Conservation (phyloP, 1,140 invertebrate species). For the Philaenus spumarius region DNA sequence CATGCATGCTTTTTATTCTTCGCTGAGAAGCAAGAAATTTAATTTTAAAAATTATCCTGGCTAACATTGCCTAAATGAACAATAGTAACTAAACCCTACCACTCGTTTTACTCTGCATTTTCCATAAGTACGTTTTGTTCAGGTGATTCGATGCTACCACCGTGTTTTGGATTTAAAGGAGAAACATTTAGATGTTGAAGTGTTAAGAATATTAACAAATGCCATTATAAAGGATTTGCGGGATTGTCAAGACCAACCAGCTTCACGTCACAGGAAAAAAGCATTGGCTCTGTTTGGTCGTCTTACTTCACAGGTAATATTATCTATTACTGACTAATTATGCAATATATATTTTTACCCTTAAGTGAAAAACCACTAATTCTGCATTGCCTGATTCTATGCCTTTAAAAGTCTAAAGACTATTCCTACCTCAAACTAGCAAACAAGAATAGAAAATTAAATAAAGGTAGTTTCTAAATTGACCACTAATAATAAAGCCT, state of each 20-base stretch:
- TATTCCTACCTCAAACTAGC: no score
- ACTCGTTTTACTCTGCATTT: conserved; percentile 10
- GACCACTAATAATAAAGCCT: no score
- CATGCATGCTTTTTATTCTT: no score
- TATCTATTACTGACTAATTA: neutral
- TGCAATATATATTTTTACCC: neutral
- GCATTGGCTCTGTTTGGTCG: conserved; percentile 72
- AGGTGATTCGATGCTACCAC: conserved; percentile 77
- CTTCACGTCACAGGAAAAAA: conserved; percentile 43
- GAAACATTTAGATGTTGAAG: conserved; percentile 69
- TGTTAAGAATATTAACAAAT: conserved; percentile 44
- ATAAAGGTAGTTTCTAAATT: no score
- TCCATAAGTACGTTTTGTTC: conserved; percentile 24
- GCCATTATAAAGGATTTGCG: neutral
- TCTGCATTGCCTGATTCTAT: no score
- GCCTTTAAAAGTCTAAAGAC: no score
- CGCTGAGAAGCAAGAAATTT: neutral
- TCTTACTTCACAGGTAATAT: conserved; percentile 55
- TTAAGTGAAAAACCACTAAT: neutral
- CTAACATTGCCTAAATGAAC: neutral
- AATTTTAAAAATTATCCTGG: neutral
- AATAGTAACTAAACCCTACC: neutral
- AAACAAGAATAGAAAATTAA: no score
- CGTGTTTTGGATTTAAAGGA: conserved; percentile 76
- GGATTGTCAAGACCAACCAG: neutral